Percentiles rank a stretch among this genome's conserved stretches.
Evolutionary conservation across 2,888 invertebrate species (phyloP).

Genomic region (Tridacna gigas): DNA sequence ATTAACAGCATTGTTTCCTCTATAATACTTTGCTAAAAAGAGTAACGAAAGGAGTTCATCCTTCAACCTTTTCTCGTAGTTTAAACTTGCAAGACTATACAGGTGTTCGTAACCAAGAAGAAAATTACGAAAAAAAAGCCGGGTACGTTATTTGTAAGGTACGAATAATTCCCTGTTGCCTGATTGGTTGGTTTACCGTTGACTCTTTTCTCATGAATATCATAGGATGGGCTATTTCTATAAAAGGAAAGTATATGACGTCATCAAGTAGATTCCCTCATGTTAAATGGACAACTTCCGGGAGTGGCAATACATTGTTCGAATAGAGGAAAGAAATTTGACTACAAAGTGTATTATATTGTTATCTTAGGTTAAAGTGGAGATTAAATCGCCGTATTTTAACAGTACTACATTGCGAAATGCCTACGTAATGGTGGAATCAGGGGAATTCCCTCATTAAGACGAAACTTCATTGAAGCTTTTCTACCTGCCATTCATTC

Average conservation of each 20-base stretch:
- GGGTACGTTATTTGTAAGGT: background rate
- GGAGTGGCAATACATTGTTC: conserved; percentile 13
- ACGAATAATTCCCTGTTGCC: conserved; percentile 12
- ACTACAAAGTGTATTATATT: background rate
- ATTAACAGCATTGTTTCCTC: too few species aligned
- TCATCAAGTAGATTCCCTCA: conserved; percentile 44
- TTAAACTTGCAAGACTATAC: too few species aligned
- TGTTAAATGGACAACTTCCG: conserved; percentile 50
- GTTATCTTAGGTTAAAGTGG: background rate
- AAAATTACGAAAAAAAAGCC: background rate
- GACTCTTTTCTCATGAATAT: conserved; percentile 23
- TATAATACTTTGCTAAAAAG: too few species aligned
- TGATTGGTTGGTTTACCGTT: conserved; percentile 12
- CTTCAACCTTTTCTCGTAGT: too few species aligned
- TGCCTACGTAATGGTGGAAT: background rate
- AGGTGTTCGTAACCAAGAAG: conserved; percentile 3
- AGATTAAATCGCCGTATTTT: background rate
- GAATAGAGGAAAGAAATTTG: conserved; percentile 8
- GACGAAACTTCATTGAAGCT: too few species aligned
- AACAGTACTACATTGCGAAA: background rate
- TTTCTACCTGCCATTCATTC: too few species aligned
- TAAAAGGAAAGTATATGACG: conserved; percentile 37
- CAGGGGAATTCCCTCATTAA: too few species aligned
- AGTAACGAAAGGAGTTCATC: too few species aligned
- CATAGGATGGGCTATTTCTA: conserved; percentile 34